Percentiles rank a stretch among this genome's conserved stretches.
phyloP scores from a whole-genome alignment of 2,888 invertebrate species.

The Cylindroiulus punctatus region DNA sequence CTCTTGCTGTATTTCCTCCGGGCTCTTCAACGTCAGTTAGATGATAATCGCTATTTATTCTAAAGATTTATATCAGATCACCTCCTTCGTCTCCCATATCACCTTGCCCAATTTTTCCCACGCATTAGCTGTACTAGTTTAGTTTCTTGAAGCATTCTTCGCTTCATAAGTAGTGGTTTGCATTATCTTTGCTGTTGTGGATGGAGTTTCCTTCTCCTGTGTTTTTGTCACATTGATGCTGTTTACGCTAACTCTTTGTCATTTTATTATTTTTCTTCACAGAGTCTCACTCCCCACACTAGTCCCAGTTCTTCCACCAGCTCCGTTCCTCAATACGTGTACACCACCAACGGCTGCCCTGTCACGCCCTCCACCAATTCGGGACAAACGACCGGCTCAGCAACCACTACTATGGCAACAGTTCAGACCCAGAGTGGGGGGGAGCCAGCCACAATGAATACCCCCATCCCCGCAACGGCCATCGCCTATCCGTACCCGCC shows the following conservation, averaged over 20 bases:
- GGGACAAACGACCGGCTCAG: conserved; percentile 30
- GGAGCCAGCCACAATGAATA: conserved; percentile 27
- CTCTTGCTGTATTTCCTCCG: background rate
- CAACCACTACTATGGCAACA: background rate
- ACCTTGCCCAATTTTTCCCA: background rate
- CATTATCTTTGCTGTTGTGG: background rate
- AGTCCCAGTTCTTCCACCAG: conserved; percentile 42
- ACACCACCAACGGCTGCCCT: conserved; percentile 49
- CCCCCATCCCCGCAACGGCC: conserved; percentile 44
- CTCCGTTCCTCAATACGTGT: conserved; percentile 50
- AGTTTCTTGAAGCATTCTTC: background rate
- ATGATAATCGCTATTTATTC: background rate
- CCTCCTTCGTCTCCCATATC: too few relatives aligned
- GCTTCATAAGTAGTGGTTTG: background rate
- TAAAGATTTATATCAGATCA: background rate
- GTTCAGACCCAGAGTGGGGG: conserved; percentile 44
- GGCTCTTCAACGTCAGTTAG: background rate
- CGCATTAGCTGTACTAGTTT: background rate
- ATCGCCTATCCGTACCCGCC: conserved; percentile 51
- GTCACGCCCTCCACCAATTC: conserved; percentile 34
- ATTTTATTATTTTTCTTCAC: conserved; percentile 13
- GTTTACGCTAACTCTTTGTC: background rate
- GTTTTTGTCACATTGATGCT: too few relatives aligned
- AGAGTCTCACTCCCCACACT: conserved; percentile 49
- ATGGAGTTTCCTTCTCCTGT: background rate